phyloP scores from a whole-genome alignment of 2,888 invertebrate genomes.

The Eupithecia exiguata region DNA sequence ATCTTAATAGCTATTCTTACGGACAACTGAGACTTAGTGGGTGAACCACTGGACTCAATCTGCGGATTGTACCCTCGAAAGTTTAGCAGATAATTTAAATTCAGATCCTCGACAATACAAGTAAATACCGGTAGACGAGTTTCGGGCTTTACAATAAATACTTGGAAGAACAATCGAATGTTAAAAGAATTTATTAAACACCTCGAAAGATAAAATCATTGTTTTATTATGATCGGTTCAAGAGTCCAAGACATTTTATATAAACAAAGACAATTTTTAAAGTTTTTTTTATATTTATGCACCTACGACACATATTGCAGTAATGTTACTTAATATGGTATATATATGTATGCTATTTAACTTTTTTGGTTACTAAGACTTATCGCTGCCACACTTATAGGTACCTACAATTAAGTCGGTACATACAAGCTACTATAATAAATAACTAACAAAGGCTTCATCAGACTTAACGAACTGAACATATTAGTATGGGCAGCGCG shows the following conservation, averaged over 20 bases:
- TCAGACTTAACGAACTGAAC: background rate
- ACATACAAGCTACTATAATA: background rate
- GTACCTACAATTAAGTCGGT: background rate
- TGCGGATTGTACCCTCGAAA: background rate
- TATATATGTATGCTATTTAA: too few species aligned
- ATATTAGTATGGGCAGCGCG: background rate
- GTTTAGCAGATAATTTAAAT: background rate
- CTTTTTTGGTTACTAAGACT: too few species aligned
- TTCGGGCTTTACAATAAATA: background rate
- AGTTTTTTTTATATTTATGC: too few species aligned
- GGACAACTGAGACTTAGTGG: background rate
- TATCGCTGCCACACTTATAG: too few species aligned
- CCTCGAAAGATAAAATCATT: background rate
- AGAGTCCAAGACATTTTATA: background rate
- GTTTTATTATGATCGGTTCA: background rate
- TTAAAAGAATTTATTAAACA: background rate
- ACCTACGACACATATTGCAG: too few species aligned
- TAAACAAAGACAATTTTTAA: background rate
- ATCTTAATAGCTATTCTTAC: background rate
- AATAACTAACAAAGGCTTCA: background rate
- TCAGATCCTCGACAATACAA: background rate
- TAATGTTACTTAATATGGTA: too few species aligned
- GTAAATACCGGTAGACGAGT: background rate
- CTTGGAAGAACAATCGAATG: background rate
- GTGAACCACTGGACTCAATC: background rate